phyloP scores from a whole-genome alignment of 2,888 invertebrate species.

The Charanyca ferruginea region DNA sequence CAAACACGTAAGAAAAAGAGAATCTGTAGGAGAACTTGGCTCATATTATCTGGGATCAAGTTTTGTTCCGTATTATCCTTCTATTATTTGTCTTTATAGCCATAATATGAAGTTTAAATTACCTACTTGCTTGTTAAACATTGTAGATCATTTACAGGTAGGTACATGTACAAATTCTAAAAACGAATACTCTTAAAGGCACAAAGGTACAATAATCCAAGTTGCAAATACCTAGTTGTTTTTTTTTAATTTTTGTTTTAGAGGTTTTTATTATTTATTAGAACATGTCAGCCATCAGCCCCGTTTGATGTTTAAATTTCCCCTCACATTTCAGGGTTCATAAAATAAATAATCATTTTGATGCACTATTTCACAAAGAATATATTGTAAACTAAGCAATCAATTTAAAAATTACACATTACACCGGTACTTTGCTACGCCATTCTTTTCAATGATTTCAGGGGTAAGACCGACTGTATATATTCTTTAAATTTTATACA shows the following conservation, averaged over 20 bases:
- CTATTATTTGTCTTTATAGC: neutral
- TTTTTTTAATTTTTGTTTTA: too few relatives aligned
- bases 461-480: neutral
- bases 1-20: constrained; percentile 16
- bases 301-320: constrained; percentile 41
- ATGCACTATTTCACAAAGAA: constrained; percentile 35
- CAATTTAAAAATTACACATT: constrained; percentile 22
- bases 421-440: constrained; percentile 13
- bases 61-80: too few relatives aligned
- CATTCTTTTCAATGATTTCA: constrained; percentile 1
- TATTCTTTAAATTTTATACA: neutral
- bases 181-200: neutral
- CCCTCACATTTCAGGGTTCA: constrained; percentile 54
- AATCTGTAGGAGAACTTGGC: neutral
- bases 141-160: neutral
- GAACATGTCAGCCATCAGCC: too few relatives aligned
- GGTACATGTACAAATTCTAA: neutral
- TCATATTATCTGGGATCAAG: neutral
- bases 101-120: neutral
- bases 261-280: constrained; percentile 31
- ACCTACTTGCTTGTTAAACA: neutral
- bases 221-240: constrained; percentile 18
- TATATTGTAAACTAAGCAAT: constrained; percentile 37
- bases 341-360: constrained; percentile 44
- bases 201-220: too few relatives aligned